Base-by-base conservation (phyloP, 2,797 vertebrate species). In the Myiotriccus ornatus region DNA sequence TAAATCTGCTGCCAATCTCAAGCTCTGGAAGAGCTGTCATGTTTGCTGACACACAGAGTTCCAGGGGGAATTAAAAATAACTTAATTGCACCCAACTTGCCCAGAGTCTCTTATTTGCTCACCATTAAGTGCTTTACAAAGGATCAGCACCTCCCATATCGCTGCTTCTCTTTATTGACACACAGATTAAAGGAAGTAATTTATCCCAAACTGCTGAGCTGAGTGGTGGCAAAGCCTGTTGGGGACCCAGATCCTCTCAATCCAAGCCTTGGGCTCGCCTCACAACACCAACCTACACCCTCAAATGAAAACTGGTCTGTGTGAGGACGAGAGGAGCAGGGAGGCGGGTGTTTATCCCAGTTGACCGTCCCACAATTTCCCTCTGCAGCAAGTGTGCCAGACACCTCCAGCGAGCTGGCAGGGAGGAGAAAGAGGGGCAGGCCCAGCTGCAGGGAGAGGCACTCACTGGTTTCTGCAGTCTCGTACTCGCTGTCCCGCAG, bases 401-500 rank as follows among this genome's bases (percentile, higher is more conserved):
- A 1, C 6, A 2, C 9, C 35, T 28, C 21, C 32, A 12, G 28
- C 1, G 2, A 43, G 77, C 10, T 2, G 3, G 41, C 23, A 9
- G 75, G 43, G 74, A 23, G 53, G 16, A 52, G 52, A 59, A 59
- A 34, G 23, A 18, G 69, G 13, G 62, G 53, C 39, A 75, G 53
- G 59, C 27, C 13, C 86, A 46, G 76, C 50, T 28, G 8, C 46
- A 2, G 10, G 2, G 19, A 64, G 43, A 12, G 20, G 24, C 94
- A 99, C 99, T 98, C 98, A 99, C 99, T 99, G 96, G 99, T 99
- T 97, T 99, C 99, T 12, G 99, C 99, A 8, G 99, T 99, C 97
- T 99, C 99, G 49, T 99, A 99, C 97, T 99, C 99, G 94, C 99
- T 99, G 98, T 99, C 99, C 97, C 99, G 97, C 92, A 99, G 98